Percentiles rank a stretch among this genome's conserved stretches.
Evolutionary conservation across 2,797 vertebrate species (phyloP).

Genomic region (Tangara arthus): DNA sequence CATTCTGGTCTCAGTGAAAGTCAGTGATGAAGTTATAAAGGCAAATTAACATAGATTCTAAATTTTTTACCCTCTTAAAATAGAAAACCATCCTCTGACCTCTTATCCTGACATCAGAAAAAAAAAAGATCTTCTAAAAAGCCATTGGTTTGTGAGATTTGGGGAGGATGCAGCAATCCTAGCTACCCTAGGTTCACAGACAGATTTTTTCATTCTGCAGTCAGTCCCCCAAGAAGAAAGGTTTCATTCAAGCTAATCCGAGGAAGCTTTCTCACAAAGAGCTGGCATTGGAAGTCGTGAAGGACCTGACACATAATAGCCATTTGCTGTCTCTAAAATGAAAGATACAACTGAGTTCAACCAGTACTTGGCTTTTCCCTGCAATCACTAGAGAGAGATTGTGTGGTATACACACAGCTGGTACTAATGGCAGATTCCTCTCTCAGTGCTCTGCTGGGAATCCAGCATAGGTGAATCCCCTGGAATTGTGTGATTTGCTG

Average conservation of each 20-base stretch:
- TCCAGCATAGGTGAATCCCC: background rate
- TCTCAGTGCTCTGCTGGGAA: constrained; percentile 42
- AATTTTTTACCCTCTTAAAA: background rate
- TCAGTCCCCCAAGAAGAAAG: background rate
- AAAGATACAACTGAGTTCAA: background rate
- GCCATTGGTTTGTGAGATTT: background rate
- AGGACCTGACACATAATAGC: background rate
- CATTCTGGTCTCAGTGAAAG: background rate
- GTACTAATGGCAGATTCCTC: constrained; percentile 32
- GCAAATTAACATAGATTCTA: background rate
- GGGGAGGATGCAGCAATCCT: background rate
- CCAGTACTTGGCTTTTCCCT: background rate
- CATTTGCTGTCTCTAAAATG: constrained; percentile 10
- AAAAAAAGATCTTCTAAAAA: background rate
- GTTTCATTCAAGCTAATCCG: background rate
- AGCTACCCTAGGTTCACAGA: background rate
- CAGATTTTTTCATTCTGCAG: background rate
- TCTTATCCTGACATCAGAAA: background rate
- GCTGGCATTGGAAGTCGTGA: background rate
- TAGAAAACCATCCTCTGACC: background rate
- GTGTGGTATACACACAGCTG: constrained; percentile 44
- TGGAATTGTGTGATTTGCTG: constrained; percentile 41
- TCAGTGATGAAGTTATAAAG: background rate
- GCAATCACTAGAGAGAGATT: constrained; percentile 24
- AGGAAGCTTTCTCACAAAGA: background rate